These are phyloP conservation scores for Hippocampus abdominalis DNA, from an alignment of 2,113 vertebrate species.

Conservation along the genomic window DNA sequence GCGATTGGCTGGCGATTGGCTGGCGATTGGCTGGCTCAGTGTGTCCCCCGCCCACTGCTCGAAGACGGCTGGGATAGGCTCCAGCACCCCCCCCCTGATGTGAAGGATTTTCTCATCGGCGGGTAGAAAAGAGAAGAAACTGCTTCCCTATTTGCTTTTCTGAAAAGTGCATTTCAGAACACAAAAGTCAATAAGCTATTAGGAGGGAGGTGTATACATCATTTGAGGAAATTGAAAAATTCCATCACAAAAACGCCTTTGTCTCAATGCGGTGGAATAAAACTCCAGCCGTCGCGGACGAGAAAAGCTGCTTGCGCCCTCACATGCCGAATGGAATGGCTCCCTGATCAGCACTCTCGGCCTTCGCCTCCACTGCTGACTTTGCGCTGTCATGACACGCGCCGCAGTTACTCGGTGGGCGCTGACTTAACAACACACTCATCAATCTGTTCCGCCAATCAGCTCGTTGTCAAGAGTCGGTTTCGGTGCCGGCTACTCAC, in stretches of 20 bases:
- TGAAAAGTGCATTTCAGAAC: constrained; percentile 2
- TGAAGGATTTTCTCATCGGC: background rate
- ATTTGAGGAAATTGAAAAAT: background rate
- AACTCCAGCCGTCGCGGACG: background rate
- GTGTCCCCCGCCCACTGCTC: too few relatives aligned
- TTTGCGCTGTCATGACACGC: background rate
- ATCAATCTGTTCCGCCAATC: background rate
- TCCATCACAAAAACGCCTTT: constrained; percentile 4
- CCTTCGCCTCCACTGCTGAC: background rate
- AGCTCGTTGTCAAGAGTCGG: background rate
- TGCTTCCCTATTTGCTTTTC: background rate
- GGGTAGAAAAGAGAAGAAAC: background rate
- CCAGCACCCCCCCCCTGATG: too few relatives aligned
- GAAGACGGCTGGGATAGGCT: too few relatives aligned
- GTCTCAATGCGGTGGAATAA: background rate
- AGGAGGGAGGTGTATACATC: background rate
- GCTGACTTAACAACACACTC: background rate
- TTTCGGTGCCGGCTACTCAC: background rate
- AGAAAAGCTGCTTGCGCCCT: background rate
- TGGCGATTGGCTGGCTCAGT: too few relatives aligned
- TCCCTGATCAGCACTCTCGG: background rate
- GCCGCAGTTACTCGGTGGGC: background rate
- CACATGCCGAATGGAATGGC: background rate
- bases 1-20: too few relatives aligned
- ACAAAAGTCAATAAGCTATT: background rate